Conservation (phyloP, 2,797 vertebrate genomes). For the Linurgus olivaceus region DNA sequence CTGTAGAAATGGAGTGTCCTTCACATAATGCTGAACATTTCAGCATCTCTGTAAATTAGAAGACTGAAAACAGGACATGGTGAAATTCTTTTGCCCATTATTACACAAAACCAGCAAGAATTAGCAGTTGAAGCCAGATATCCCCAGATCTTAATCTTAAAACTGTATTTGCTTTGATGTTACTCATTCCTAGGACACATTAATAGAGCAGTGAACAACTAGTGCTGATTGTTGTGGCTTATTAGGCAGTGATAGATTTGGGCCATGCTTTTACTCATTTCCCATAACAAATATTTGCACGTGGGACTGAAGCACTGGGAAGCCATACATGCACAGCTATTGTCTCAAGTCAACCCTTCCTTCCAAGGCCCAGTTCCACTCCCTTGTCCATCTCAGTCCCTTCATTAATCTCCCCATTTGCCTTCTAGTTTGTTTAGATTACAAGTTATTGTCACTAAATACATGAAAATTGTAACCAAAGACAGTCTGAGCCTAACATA, state of each 20-base stretch:
- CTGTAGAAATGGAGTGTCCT: not conserved
- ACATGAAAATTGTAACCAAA: constrained; percentile 29
- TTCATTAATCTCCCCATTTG: not conserved
- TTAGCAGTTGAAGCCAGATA: not conserved
- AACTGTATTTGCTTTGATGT: not conserved
- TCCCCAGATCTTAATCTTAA: not conserved
- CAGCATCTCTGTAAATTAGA: not conserved
- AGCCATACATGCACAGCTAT: not conserved
- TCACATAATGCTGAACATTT: not conserved
- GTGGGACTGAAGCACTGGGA: not conserved
- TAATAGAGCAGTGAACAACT: not conserved
- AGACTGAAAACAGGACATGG: not conserved
- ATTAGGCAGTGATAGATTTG: not conserved
- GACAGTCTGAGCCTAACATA: not conserved
- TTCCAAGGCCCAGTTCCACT: not conserved
- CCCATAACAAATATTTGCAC: not conserved
- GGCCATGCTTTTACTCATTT: not conserved
- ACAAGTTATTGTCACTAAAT: not conserved
- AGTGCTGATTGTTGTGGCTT: not conserved
- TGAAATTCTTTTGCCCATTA: not conserved
- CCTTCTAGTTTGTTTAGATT: constrained; percentile 3
- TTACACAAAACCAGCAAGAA: not conserved
- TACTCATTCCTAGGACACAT: not conserved
- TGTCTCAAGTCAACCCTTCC: not conserved
- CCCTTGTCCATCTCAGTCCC: not conserved